Evolutionary conservation across 2,888 invertebrate genomes (phyloP), one percentile per base, ranked within the genome.

Genomic region (Habrosyne pyritoides): DNA sequence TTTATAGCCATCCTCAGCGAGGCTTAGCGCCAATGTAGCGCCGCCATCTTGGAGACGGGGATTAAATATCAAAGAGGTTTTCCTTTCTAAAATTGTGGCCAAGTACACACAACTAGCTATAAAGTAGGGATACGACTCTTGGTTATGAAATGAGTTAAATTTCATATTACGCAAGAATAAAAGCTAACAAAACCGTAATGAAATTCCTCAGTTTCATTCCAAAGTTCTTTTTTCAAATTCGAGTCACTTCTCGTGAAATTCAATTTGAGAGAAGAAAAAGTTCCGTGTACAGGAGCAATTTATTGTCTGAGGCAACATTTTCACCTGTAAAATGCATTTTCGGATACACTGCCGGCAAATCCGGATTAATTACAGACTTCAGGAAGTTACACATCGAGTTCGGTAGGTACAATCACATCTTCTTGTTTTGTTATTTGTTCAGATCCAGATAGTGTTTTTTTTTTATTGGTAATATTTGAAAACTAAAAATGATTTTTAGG

Each of bases 1-100:
- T 76, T 69, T 61, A 62, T 79, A 73, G 84, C 83, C 82, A 73
- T 75, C 72, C 63, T 65, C 64, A 71, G 63, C 64, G 71, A 78
- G 77, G 77, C 83, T 83, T 80, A 78, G 73, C 77, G 69, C 71
- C 59, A 58, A 59, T 71, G 73, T 64, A 64, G 28, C 60, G 75
- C 56, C 84, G 78, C 81, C 82, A 80, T 84, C 84, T 84, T 82
- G 78, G 54, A 69, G 67, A 69, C 67, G 66, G 59, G 80, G 79
- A 83, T 84, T 84, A 84, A 81, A 81, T 81, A 79, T 78, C 78
- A 82, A 82, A 82, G 78, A 80, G 75, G 69, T 73, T 77, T 80
- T 81, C 77, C 71, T 66, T 67, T 61, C 67, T 56, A 64, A 66
- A 71, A 59, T 66, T 60, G 54, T 54, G 49, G 53, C 51, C 47